Conservation (phyloP, 1,140 invertebrate genomes). For the Drosophila sturtevanti region DNA sequence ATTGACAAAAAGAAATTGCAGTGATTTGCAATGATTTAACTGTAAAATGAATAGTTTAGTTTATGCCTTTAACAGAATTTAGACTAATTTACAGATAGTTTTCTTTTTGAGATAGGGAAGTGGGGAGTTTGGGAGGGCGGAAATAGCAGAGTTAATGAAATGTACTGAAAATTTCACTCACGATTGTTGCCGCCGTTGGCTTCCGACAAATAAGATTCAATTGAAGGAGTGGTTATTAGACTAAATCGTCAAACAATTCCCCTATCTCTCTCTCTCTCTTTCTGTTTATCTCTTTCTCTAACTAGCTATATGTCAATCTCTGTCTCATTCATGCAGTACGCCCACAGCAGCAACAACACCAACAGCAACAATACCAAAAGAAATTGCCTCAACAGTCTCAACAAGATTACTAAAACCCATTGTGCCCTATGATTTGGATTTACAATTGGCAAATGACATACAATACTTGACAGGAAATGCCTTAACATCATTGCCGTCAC, state of each 20-base stretch:
- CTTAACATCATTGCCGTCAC: conserved; percentile 33
- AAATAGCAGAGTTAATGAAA: conserved; percentile 42
- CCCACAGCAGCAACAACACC: conserved; percentile 42
- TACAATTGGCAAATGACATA: conserved; percentile 46
- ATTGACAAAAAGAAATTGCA: background rate
- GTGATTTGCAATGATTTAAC: conserved; percentile 1
- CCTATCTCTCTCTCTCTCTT: background rate
- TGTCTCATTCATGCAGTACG: conserved; percentile 21
- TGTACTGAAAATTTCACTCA: conserved; percentile 52
- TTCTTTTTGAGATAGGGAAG: too few relatives aligned
- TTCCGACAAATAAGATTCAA: conserved; percentile 68
- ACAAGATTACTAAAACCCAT: conserved; percentile 53
- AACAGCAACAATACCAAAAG: conserved; percentile 20
- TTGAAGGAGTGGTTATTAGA: conserved; percentile 29
- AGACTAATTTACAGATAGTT: background rate
- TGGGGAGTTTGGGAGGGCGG: background rate
- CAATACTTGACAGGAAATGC: conserved; percentile 53
- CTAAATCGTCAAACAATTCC: conserved; percentile 32
- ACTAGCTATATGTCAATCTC: background rate
- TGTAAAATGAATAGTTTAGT: conserved; percentile 5
- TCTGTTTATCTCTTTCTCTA: background rate
- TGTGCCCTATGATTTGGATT: conserved; percentile 66
- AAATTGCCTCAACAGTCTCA: conserved; percentile 6
- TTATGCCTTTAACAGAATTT: conserved; percentile 25
- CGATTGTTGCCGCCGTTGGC: conserved; percentile 55